Evolutionary conservation across 2,888 invertebrate genomes (phyloP), one percentile per base, ranked within the genome.

Genomic region (Dascillus cervinus): DNA sequence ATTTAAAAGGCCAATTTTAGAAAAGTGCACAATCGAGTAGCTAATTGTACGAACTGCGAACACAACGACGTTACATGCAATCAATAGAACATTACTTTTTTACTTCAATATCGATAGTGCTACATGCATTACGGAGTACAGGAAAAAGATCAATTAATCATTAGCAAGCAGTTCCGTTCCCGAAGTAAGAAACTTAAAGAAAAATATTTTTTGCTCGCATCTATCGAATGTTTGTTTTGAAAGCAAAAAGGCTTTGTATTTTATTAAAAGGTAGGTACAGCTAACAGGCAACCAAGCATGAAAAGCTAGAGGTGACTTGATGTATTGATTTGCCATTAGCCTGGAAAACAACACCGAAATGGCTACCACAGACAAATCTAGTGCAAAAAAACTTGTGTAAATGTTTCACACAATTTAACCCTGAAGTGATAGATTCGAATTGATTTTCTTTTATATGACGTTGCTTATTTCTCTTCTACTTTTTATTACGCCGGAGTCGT

Each of bases 251-350:
- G 27, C 34, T 33, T 38, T 33, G 34, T 38, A 34, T 34, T 34
- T 38, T 38, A 38, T 38, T 38, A 38, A 34, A n/a, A 31, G 34
- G 34, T 38, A 38, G n/a, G n/a, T n/a, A n/a, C n/a, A n/a, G 38
- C 33, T 38, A 34, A 31, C 34, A 29, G 27, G 34, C 34, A 38
- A 34, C 38, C 39, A 39, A 39, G 50, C 49, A 46, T 53, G 48
- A 50, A 52, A 52, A 51, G 53, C 50, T 47, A 50, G 44, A 52
- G 50, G 47, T 49, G 50, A 46, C 43, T 44, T 51, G 48, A 50
- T 41, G 42, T 51, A 55, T 55, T 46, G 55, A 55, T 53, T 52
- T 51, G 38, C 43, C 53, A 55, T 55, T 54, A 55, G 45, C 41
- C 44, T 34, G 38, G 46, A 44, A 49, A 52, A 49, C 47, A 52